phyloP scores from a whole-genome alignment of 2,797 vertebrate genomes.

The Fundulus diaphanus region DNA sequence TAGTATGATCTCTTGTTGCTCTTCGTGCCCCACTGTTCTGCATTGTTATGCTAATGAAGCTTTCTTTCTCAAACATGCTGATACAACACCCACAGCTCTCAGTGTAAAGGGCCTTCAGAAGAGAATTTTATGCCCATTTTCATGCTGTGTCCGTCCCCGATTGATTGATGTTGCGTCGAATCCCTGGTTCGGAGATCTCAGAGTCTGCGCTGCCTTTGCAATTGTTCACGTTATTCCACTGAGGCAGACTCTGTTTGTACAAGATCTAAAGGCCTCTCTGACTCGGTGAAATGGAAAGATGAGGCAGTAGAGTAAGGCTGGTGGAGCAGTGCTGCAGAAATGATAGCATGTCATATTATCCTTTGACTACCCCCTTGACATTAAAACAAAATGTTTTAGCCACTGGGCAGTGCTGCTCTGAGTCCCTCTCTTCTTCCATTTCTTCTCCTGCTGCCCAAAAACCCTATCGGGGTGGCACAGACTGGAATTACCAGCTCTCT shows the following conservation, averaged over 20 bases:
- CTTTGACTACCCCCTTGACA: constrained; percentile 30
- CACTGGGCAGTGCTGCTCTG: constrained; percentile 3
- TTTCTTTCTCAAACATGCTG: constrained; percentile 32
- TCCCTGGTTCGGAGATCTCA: constrained; percentile 48
- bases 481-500: constrained; percentile 68
- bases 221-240: constrained; percentile 35
- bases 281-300: constrained; percentile 24
- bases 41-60: constrained; percentile 47
- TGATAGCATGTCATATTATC: constrained; percentile 35
- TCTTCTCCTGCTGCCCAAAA: constrained; percentile 42
- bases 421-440: constrained; percentile 24
- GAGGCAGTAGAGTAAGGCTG: constrained; percentile 18
- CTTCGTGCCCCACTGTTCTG: constrained; percentile 30
- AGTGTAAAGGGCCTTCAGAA: constrained; percentile 42
- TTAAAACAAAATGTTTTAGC: constrained; percentile 46
- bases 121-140: constrained; percentile 56
- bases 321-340: constrained; percentile 25
- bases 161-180: constrained; percentile 57
- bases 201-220: constrained; percentile 27
- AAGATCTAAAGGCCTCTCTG: constrained; percentile 43
- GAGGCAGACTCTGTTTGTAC: constrained; percentile 50
- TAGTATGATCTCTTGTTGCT: constrained; percentile 51
- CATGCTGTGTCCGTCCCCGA: constrained; percentile 46
- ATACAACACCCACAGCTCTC: constrained; percentile 29
- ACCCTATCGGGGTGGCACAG: constrained; percentile 51